These are phyloP conservation scores for Eupithecia vulgata DNA, from an alignment of 2,888 invertebrate genomes.

Conservation along the genomic window DNA sequence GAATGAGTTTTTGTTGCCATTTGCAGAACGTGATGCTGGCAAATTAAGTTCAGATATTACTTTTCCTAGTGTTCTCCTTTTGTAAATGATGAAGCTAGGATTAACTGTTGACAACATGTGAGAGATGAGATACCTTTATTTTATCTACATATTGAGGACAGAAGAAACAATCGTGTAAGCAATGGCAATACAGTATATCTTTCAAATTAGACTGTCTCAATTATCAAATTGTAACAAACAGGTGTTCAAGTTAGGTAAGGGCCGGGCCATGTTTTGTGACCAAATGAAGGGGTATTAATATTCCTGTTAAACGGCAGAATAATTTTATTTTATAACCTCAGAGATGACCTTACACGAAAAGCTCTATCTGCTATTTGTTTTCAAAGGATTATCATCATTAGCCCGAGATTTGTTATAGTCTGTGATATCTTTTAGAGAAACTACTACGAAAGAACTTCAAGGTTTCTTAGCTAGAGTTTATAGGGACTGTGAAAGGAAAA, in stretches of 20 bases:
- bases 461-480: too few species aligned
- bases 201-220: not conserved
- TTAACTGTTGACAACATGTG: not conserved
- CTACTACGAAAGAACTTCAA: not conserved
- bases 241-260: not conserved
- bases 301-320: not conserved
- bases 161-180: not conserved
- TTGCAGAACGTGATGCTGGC: conserved; percentile 26
- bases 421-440: not conserved
- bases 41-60: conserved; percentile 37
- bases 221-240: not conserved
- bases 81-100: conserved; percentile 3
- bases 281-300: not conserved
- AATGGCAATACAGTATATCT: not conserved
- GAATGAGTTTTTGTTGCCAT: conserved; percentile 39
- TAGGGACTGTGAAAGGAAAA: not conserved
- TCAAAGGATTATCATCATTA: not conserved
- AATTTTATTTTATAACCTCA: not conserved
- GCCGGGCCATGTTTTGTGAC: not conserved
- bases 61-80: conserved; percentile 13
- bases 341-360: not conserved
- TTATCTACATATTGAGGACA: not conserved
- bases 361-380: not conserved
- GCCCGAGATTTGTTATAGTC: not conserved
- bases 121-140: not conserved